Evolutionary conservation across 2,888 invertebrate species (phyloP), one percentile per base, ranked within the genome.

Genomic region (Sinodicranocentrus sp.): DNA sequence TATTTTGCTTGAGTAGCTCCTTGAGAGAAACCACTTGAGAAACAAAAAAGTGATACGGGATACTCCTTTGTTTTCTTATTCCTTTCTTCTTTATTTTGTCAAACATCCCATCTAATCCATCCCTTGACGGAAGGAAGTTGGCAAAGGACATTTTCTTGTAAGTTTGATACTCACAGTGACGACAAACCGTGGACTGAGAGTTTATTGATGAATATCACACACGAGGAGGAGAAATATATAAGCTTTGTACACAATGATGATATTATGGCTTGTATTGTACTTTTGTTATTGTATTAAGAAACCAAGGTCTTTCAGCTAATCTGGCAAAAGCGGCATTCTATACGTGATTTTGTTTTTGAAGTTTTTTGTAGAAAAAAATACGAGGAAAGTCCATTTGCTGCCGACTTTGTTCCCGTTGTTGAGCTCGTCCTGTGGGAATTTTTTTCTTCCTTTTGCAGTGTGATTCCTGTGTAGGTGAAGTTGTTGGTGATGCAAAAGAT

Each of bases 321-420:
- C 33, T 33, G 33, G 21, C n/a, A 43, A 65, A 23, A 26, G 1
- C 65, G 48, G 68, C 25, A 52, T 26, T 19, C 33, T 71, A 1
- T 33, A n/a, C n/a, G n/a, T n/a, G n/a, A n/a, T n/a, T n/a, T n/a
- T n/a, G n/a, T n/a, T n/a, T n/a, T n/a, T n/a, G n/a, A n/a, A n/a
- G n/a, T n/a, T n/a, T n/a, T n/a, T n/a, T n/a, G n/a, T 13, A 39
- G 5, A 59, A 44, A 25, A 39, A 63, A 63, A 15, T 44, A 77
- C 68, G 21, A 77, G 77, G 21, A 67, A 67, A 77, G n/a, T 77
- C 77, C 77, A 77, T 77, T 77, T 77, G 65, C 23, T 73, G 61
- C 73, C 72, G 72, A 59, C 72, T 59, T 71, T 59, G 19, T 26
- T 54, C 17, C 48, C n/a, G 13, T 48, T 63, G 5, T 33, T 23